These are phyloP conservation scores for Sialis fuliginosa DNA, from an alignment of 2,888 invertebrate genomes.

Conservation along the genomic window DNA sequence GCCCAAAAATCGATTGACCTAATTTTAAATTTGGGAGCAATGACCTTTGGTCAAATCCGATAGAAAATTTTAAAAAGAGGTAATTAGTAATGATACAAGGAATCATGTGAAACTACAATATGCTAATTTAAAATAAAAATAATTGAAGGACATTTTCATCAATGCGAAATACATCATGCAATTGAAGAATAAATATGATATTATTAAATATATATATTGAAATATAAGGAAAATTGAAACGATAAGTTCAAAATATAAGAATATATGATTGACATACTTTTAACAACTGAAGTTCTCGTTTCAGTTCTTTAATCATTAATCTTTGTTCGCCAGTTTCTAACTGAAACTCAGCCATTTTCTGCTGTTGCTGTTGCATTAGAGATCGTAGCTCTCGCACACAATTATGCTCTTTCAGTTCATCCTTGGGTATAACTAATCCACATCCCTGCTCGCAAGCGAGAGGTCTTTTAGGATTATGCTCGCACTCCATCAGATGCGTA, in stretches of 20 bases:
- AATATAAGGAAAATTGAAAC: not conserved
- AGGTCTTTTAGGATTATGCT: constrained; percentile 85
- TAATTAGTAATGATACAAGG: no score
- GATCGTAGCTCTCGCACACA: constrained; percentile 78
- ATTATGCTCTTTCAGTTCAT: constrained; percentile 86
- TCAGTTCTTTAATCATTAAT: constrained; percentile 75
- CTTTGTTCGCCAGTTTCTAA: constrained; percentile 74
- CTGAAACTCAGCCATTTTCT: constrained; percentile 71
- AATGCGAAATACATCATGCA: no score
- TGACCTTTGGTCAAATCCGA: no score
- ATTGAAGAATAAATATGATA: not conserved
- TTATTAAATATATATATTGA: not conserved
- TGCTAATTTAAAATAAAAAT: no score
- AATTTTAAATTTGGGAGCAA: no score
- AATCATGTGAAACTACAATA: no score
- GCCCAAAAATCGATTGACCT: no score
- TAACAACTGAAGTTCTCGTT: constrained; percentile 69
- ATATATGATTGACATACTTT: constrained; percentile 39
- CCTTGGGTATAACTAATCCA: constrained; percentile 86
- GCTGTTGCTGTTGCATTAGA: constrained; percentile 70
- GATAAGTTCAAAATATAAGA: not conserved
- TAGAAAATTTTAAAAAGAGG: no score
- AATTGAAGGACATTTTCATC: no score
- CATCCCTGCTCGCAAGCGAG: constrained; percentile 88
- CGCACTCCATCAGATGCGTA: constrained; percentile 82